Evolutionary conservation across 2,797 vertebrate species (phyloP), one percentile per base, ranked within the genome.

Genomic region (Gallinago stenura): DNA sequence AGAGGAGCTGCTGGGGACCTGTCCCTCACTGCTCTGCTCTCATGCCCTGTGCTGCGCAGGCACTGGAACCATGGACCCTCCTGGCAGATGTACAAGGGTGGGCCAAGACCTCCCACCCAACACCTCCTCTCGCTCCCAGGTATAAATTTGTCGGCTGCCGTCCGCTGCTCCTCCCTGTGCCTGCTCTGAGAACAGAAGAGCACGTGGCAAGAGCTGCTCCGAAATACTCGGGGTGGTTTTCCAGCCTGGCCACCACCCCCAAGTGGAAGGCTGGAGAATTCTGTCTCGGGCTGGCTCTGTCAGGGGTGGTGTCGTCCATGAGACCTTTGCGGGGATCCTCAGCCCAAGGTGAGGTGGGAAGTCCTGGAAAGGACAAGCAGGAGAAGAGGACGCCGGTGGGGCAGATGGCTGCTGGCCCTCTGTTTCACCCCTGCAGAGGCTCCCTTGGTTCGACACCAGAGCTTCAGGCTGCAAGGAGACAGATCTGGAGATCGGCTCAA

Each of bases 141-240:
- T 25, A n/a, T 73, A 14, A 45, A 54, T 70, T 33, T 16, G n/a
- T 22, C 1, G 13, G 4, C 53, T 31, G 71, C 56, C 71, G 54
- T 3, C 45, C 21, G 1, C 35, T n/a, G 24, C 51, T 66, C 46
- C 39, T 37, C 41, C 35, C 51, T 11, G 12, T 4, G 25, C 30
- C 57, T 72, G 1, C 68, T 53, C 56, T 79, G 54, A 3, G 10
- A 54, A 41, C 4, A 21, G 65, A 43, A 71, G 15, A 62, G 17
- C 17, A 4, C 0, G 1, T 15, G 25, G 26, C 39, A 33, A 22
- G 50, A 70, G 46, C 72, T 83, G 43, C 61, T 89, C 78, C 1
- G 1, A 43, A 79, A 43, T 22, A 37, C 53, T 46, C 0, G 0
- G 1, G 0, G 1, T 8, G 50, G 16, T 46, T 78, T 86, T 80